Evolutionary conservation across 2,797 vertebrate genomes (phyloP).

Genomic region (Chrosomus eos): DNA sequence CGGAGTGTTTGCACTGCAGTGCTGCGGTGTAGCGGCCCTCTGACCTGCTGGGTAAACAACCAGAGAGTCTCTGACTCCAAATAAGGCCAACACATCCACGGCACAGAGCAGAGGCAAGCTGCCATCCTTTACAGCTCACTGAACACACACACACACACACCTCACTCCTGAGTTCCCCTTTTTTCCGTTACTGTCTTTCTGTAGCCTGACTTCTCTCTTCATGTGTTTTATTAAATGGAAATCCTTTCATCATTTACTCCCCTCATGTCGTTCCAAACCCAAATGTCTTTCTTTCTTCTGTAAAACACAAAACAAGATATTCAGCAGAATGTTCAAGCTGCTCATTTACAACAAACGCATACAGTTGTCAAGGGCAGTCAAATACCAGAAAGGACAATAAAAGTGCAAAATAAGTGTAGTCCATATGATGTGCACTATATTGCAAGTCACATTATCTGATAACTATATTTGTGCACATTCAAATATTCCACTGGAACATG

Average conservation of each 20-base stretch:
- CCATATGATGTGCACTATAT: neutral
- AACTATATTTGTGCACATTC: neutral
- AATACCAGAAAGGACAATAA: too few species aligned
- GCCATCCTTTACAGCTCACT: slow-evolving; percentile 17
- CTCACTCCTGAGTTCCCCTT: neutral
- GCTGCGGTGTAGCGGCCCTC: slow-evolving; percentile 33
- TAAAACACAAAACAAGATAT: neutral
- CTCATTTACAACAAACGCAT: neutral
- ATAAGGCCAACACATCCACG: slow-evolving; percentile 56
- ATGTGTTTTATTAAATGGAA: neutral
- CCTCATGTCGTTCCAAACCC: neutral
- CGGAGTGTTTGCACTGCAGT: slow-evolving; percentile 45
- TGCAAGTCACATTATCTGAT: neutral
- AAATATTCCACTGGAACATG: neutral
- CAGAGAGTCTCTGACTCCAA: slow-evolving; percentile 51
- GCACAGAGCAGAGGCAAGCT: slow-evolving; percentile 24
- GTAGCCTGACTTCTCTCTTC: neutral
- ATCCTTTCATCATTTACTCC: neutral
- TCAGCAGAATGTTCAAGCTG: neutral
- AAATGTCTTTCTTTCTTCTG: neutral
- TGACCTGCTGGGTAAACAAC: slow-evolving; percentile 58
- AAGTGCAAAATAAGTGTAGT: neutral
- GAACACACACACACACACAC: slow-evolving; percentile 24
- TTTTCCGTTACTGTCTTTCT: slow-evolving; percentile 2
- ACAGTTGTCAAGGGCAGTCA: neutral